phyloP scores from a whole-genome alignment of 2,113 vertebrate genomes.

The Arenaria interpres region DNA sequence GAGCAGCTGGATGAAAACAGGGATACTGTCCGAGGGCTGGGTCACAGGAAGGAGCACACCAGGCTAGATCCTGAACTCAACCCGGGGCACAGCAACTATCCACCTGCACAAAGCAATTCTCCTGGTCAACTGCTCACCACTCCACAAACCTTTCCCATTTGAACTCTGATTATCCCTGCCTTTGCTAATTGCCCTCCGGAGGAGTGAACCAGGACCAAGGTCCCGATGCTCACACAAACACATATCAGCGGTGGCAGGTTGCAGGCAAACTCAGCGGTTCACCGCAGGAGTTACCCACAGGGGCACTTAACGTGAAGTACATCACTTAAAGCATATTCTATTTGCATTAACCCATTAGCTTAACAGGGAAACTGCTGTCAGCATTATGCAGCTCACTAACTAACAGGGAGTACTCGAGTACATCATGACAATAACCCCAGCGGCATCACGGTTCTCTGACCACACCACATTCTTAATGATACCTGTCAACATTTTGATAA shows the following conservation, averaged over 20 bases:
- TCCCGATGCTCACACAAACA: neutral
- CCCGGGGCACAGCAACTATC: neutral
- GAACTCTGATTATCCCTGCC: neutral
- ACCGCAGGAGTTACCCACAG: neutral
- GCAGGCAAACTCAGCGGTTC: neutral
- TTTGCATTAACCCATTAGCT: neutral
- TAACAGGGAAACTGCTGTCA: neutral
- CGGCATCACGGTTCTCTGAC: neutral
- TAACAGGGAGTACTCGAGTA: neutral
- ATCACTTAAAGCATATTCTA: neutral
- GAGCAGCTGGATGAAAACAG: neutral
- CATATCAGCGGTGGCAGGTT: neutral
- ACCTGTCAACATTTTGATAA: neutral
- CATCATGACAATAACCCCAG: neutral
- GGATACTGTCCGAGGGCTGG: too few species aligned
- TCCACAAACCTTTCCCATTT: neutral
- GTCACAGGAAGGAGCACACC: neutral
- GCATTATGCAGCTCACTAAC: neutral
- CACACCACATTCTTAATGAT: neutral
- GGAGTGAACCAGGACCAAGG: neutral
- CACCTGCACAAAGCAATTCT: neutral
- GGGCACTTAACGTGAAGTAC: rapidly evolving
- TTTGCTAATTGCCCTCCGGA: neutral
- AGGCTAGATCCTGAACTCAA: neutral
- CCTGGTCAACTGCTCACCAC: neutral